phyloP scores from a whole-genome alignment of 2,113 vertebrate genomes.

The Gymnocephalus cernua region DNA sequence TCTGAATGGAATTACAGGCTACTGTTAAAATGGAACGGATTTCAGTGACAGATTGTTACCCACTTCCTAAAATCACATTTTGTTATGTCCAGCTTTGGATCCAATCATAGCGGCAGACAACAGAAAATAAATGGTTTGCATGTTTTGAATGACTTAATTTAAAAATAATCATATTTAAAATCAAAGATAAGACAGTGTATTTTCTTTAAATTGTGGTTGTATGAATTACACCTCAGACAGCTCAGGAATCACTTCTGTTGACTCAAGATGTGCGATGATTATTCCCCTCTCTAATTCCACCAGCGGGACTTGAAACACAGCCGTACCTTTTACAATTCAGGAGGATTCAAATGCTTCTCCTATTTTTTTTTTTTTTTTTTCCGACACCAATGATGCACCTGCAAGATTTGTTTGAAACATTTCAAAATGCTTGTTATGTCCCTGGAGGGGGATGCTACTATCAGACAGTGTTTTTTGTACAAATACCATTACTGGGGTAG shows the following conservation, averaged over 20 bases:
- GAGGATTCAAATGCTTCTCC: slow-evolving; percentile 40
- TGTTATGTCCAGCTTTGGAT: neutral
- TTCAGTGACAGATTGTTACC: slow-evolving; percentile 2
- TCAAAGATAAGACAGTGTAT: too few species aligned
- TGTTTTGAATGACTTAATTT: neutral
- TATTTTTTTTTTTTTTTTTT: slow-evolving; percentile 28
- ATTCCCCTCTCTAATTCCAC: slow-evolving; percentile 12
- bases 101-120: neutral
- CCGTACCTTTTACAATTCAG: slow-evolving; percentile 20
- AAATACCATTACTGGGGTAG: slow-evolving; percentile 48
- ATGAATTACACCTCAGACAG: slow-evolving; percentile 7
- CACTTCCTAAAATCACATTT: slow-evolving; percentile 22
- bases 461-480: slow-evolving; percentile 48
- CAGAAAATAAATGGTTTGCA: neutral
- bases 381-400: slow-evolving; percentile 18
- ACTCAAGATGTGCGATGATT: slow-evolving; percentile 32
- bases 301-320: slow-evolving; percentile 26
- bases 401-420: slow-evolving; percentile 48
- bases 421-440: slow-evolving; percentile 57
- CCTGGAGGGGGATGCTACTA: slow-evolving; percentile 57
- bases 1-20: slow-evolving; percentile 26
- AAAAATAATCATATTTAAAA: too few species aligned
- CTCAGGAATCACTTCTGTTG: slow-evolving; percentile 46
- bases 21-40: slow-evolving; percentile 6
- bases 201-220: neutral